Base-by-base conservation (phyloP, 2,113 vertebrate genomes). In the Brachypteracias leptosomus region DNA sequence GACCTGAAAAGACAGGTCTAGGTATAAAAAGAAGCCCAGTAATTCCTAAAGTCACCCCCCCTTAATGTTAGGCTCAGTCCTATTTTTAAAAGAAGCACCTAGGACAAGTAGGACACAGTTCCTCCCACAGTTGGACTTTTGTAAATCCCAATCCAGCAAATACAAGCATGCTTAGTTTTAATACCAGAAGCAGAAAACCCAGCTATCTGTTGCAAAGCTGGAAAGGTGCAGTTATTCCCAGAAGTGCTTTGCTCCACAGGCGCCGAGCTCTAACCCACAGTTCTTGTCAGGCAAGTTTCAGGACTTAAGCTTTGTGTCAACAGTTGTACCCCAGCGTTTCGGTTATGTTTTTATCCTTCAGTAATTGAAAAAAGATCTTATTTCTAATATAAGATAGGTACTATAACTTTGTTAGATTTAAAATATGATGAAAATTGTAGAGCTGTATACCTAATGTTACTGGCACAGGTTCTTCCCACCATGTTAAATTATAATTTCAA, bases 201-300 rank as follows among this genome's bases (percentile, higher is more conserved):
- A 46, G 15, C 8, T 15, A 8, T 61, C 19, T 4, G 3, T 33
- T 9, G 29, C 74, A 85, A 33, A 82, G 82, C 33, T 72, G 7
- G 47, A 61, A 75, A 33, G 1, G 3, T 59, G 52, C 4, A 18
- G 46, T 49, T 66, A 36, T n/a, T 85, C 59, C 59, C 46, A 33
- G 35, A 52, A 81, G 8, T n/a, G 26, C 61, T 80, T 55, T 82
- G n/a, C 11, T 82, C 20, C 26, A 3, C 1, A 15, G 29, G 35
- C 3, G 1, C 72, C 2, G 11, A 40, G 42, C 52, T 78, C 13
- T 33, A 14, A 25, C 40, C 62, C 61, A 2, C 0, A 0, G 14
- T 46, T 75, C 85, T 85, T 0, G 16, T 33, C 5, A 6, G 31
- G 51, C 5, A 0, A 22, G 67, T 90, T 84, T 73, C 5, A 16